These are phyloP conservation scores for Macaca fascicularis DNA, from an alignment of 2,113 vertebrate species.

Conservation along the genomic window T2T-MFA8v1.1 NC_088393.1:56705501-56706000, in stretches of 20 bases:
- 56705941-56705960: not conserved
- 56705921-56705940: not conserved
- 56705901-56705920: not conserved
- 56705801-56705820: not conserved
- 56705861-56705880: not conserved
- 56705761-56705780: not conserved
- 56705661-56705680: not conserved
- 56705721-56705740: not conserved
- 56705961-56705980: not conserved
- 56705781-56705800: not conserved
- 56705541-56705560: too few relatives aligned
- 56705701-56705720: not conserved
- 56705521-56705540: too few relatives aligned
- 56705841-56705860: constrained; percentile 51
- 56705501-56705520: too few relatives aligned
- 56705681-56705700: not conserved
- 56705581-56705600: not conserved
- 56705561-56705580: not conserved
- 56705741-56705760: not conserved
- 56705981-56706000: not conserved
- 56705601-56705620: not conserved
- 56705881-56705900: not conserved
- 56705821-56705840: constrained; percentile 43
- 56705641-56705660: not conserved
- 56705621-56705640: not conserved